phyloP scores from a whole-genome alignment of 2,113 vertebrate species.

The Peromyscus leucopus region DNA sequence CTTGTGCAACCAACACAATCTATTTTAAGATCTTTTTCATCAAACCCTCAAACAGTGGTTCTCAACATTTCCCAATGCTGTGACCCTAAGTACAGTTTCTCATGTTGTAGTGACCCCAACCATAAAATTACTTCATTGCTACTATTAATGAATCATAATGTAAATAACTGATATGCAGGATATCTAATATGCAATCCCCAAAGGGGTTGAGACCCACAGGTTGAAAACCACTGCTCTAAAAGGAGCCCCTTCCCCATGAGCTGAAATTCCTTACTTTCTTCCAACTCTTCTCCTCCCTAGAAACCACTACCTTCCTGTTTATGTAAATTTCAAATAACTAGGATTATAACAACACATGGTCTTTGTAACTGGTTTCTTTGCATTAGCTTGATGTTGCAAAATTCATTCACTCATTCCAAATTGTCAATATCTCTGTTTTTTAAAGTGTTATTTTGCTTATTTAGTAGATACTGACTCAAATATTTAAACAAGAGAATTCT shows the following conservation, averaged over 20 bases:
- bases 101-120: too few species aligned
- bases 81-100: too few species aligned
- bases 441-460: slow-evolving; percentile 56
- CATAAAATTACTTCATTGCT: not conserved
- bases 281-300: not conserved
- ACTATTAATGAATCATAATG: not conserved
- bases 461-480: slow-evolving; percentile 58
- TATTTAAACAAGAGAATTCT: slow-evolving; percentile 52
- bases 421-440: slow-evolving; percentile 45
- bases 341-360: not conserved
- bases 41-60: not conserved
- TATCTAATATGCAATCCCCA: not conserved
- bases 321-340: slow-evolving; percentile 41
- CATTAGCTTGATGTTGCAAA: slow-evolving; percentile 58
- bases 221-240: not conserved
- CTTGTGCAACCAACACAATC: not conserved
- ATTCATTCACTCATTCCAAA: not conserved
- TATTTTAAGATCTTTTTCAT: slow-evolving; percentile 53
- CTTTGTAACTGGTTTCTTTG: slow-evolving; percentile 30
- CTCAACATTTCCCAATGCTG: too few species aligned
- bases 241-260: not conserved
- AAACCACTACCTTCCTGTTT: slow-evolving; percentile 35
- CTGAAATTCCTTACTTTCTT: slow-evolving; percentile 14
- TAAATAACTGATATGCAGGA: not conserved
- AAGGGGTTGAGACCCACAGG: not conserved